A percentile compares a stretch with the other conserved stretches of the same genome.
These are phyloP conservation scores for Anolis apletophallus DNA, from an alignment of 2,797 vertebrate species.

Conservation along the genomic window DNA sequence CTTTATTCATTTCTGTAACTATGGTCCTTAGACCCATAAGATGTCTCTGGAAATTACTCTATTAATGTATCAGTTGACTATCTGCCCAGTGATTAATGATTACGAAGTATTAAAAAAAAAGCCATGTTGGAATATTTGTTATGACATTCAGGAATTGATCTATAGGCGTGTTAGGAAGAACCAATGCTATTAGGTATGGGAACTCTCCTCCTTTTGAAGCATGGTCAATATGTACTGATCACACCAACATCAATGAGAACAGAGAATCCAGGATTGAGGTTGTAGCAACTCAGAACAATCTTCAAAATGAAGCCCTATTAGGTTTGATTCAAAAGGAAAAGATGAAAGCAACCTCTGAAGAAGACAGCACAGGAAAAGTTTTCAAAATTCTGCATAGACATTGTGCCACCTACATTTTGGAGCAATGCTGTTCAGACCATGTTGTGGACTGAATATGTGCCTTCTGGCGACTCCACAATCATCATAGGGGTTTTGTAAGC, in stretches of 20 bases:
- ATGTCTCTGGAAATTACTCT: constrained; percentile 32
- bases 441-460: too few species aligned
- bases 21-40: constrained; percentile 55
- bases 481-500: too few species aligned
- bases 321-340: not conserved
- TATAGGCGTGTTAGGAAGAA: not conserved
- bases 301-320: not conserved
- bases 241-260: not conserved
- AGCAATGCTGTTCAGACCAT: not conserved
- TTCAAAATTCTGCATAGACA: not conserved
- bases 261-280: not conserved
- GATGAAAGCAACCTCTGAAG: not conserved
- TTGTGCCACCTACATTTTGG: not conserved
- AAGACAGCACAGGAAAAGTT: not conserved
- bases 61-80: constrained; percentile 50
- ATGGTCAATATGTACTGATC: not conserved
- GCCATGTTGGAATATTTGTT: constrained; percentile 48
- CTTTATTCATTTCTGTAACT: constrained; percentile 39
- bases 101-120: constrained; percentile 53
- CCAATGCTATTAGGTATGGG: constrained; percentile 6
- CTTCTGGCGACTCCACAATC: too few species aligned
- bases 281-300: not conserved
- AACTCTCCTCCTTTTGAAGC: not conserved
- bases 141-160: constrained; percentile 54
- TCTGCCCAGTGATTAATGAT: constrained; percentile 57